These are phyloP conservation scores for Falco peregrinus DNA, from an alignment of 2,797 vertebrate genomes.

Conservation along the genomic window DNA sequence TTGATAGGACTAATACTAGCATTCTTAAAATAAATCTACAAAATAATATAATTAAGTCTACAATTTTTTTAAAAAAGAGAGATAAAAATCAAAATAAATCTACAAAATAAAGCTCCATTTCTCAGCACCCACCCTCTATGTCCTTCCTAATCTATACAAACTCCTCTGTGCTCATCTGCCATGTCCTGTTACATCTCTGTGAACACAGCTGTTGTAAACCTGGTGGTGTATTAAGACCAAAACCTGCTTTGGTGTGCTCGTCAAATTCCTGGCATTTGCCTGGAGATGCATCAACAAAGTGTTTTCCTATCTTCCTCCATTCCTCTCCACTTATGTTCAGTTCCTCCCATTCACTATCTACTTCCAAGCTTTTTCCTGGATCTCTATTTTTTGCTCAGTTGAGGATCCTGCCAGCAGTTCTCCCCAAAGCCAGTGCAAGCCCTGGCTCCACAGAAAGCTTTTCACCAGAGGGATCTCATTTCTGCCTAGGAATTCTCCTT, in stretches of 20 bases:
- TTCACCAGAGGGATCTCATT: neutral
- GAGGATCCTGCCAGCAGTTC: neutral
- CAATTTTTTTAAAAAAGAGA: neutral
- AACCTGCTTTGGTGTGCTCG: neutral
- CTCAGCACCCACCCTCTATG: neutral
- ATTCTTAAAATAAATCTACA: neutral
- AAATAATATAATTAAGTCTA: neutral
- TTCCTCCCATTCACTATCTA: neutral
- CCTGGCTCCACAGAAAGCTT: neutral
- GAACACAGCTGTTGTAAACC: neutral
- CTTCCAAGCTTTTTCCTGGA: neutral
- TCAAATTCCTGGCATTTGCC: neutral
- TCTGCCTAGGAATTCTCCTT: neutral
- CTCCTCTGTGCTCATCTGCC: neutral
- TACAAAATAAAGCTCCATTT: neutral
- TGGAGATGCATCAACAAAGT: neutral
- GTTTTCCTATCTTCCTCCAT: neutral
- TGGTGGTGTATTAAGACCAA: neutral
- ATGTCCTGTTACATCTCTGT: neutral
- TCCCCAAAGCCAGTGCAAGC: neutral
- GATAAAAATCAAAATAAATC: neutral
- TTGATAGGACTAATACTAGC: neutral
- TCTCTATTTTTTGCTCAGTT: neutral
- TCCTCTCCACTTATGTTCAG: neutral
- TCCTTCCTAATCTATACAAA: neutral